Evolutionary conservation across 2,113 vertebrate species (phyloP).

Genomic region (Crocuta crocuta): DNA sequence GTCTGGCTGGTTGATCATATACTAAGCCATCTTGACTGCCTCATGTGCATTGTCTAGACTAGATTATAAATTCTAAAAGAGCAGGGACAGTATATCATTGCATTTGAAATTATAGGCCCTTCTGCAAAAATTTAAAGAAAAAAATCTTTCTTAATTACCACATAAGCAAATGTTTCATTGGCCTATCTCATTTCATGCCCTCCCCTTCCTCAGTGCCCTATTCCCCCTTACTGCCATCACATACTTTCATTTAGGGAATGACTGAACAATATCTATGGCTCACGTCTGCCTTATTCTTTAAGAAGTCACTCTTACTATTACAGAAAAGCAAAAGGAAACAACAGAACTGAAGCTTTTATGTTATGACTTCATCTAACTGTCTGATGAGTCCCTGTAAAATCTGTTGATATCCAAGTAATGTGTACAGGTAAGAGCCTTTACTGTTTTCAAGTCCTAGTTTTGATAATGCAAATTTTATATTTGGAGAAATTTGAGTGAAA

Average conservation of each 20-base stretch:
- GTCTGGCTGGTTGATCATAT: neutral
- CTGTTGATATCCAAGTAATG: neutral
- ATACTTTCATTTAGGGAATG: accelerated
- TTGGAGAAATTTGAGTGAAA: neutral
- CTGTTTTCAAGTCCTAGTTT: neutral
- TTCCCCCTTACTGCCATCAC: accelerated
- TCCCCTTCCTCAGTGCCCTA: accelerated
- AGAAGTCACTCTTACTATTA: neutral
- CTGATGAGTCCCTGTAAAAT: neutral
- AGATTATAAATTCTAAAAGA: slow-evolving; percentile 36
- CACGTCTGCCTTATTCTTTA: neutral
- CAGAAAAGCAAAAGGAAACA: neutral
- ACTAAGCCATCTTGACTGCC: slow-evolving; percentile 26
- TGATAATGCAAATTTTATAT: neutral
- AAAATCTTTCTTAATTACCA: neutral
- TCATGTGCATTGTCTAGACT: slow-evolving; percentile 32
- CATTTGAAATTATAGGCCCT: neutral
- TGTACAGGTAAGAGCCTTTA: neutral
- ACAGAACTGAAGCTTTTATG: neutral
- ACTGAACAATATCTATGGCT: no score
- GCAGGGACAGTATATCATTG: neutral
- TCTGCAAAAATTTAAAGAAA: slow-evolving; percentile 36
- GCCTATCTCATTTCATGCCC: neutral
- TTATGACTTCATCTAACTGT: neutral
- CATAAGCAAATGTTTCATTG: neutral